Evolutionary conservation across 53 echinoderm and acorn worm species (phyloP).

Genomic region (Zoroaster sp.): DNA sequence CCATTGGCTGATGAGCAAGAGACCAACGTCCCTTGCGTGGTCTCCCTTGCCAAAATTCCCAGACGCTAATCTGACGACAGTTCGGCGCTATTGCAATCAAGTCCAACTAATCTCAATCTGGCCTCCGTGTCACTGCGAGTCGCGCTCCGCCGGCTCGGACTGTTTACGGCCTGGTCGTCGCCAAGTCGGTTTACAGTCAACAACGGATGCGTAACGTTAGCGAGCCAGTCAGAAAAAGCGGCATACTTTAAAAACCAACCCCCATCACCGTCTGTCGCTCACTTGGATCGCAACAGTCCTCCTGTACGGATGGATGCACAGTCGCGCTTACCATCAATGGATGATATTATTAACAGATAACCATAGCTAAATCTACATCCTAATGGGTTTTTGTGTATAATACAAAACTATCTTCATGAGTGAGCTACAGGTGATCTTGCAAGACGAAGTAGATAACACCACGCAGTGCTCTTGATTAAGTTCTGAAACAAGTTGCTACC

Average conservation of each 20-base stretch:
- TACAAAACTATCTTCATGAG: background rate
- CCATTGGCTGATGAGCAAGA: no score
- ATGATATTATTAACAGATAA: constrained; percentile 2
- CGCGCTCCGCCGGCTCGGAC: background rate
- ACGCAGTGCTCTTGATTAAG: background rate
- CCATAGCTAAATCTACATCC: background rate
- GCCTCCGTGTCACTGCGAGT: background rate
- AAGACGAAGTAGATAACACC: background rate
- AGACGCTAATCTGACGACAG: constrained; percentile 51
- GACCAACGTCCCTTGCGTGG: constrained; percentile 13
- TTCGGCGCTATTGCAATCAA: constrained; percentile 57
- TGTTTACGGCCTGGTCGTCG: constrained; percentile 46
- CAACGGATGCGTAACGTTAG: constrained; percentile 17
- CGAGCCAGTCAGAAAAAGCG: background rate
- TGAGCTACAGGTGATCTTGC: background rate
- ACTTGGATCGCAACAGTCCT: background rate
- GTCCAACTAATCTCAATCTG: constrained; percentile 38
- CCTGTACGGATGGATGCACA: constrained; percentile 15
- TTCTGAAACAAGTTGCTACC: background rate
- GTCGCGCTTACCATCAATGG: background rate
- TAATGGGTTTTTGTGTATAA: background rate
- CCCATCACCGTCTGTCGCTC: background rate
- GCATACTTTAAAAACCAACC: constrained; percentile 5
- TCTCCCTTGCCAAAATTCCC: constrained; percentile 33
- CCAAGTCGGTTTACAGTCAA: constrained; percentile 37